Conservation (phyloP, 2,797 vertebrate genomes). For the Leucoraja ocellata region DNA sequence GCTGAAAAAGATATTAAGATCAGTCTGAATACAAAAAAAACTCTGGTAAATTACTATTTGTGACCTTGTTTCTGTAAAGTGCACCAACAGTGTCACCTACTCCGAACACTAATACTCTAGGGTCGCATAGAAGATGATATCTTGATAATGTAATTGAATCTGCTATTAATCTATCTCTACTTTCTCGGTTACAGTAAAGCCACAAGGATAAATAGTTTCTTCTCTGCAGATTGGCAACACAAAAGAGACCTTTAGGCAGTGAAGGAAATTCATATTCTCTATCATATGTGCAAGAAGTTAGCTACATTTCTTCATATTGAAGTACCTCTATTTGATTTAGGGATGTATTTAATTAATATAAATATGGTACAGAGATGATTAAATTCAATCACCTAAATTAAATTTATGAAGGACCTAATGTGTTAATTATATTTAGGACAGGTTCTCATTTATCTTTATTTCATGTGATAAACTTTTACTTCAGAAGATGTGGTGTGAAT, state of each 20-base stretch:
- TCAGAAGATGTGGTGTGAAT: not conserved
- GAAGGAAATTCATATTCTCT: not conserved
- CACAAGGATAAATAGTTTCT: not conserved
- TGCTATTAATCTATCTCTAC: not conserved
- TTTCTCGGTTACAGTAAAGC: not conserved
- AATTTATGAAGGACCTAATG: not conserved
- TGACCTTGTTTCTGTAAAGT: not conserved
- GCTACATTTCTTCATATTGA: not conserved
- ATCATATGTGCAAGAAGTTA: not conserved
- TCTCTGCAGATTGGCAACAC: not conserved
- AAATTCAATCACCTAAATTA: conserved; percentile 20
- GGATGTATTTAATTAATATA: not conserved
- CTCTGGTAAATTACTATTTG: not conserved
- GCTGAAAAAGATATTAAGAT: not conserved
- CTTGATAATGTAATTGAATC: not conserved
- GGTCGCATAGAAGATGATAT: not conserved
- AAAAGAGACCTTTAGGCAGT: not conserved
- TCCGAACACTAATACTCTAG: not conserved
- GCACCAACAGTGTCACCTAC: not conserved
- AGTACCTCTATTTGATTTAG: not conserved
- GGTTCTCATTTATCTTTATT: not conserved
- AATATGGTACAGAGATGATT: not conserved
- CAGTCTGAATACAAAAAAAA: not conserved
- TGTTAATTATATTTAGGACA: not conserved
- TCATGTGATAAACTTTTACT: not conserved